Evolutionary conservation across 2,797 vertebrate genomes (phyloP), one percentile per base, ranked within the genome.

Genomic region (Yasuhikotakia modesta): DNA sequence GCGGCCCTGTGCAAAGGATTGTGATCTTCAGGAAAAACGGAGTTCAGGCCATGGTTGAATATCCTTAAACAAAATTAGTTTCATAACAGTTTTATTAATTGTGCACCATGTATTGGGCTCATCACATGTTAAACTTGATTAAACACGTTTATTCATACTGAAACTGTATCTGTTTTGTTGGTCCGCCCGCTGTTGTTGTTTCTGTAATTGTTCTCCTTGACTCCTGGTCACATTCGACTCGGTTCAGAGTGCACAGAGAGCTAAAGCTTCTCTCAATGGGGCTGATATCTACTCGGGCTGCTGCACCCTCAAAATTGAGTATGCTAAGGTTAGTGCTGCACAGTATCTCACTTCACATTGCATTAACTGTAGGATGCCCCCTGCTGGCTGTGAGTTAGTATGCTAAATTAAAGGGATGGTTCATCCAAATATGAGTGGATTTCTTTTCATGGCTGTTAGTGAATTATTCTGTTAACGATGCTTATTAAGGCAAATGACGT

Each of bases 31-130:
- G 96, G 80, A 99, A 99, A 89, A 99, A 99, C 67, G 97, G 97
- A 0, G 96, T 99, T 32, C 97, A 99, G 87, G 95, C 97, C 69
- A 99, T 99, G 97, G 96, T 98, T 60, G 97, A 99, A 98, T 99
- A 99, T 98, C 97, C 96, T 98, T 95, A 73, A 63, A 14, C 10
- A 58, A 11, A 19, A 35, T 35, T 6, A 21, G 24, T 43, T 43
- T 43, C 39, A 43, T 8, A 43, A 8, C 24, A 12, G 6, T 71
- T 57, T 58, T 19, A 16, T 27, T 4, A 67, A 17, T 50, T 24
- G 7, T 60, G 50, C 16, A 8, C 16, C 12, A 2, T 60, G 21
- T 24, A 22, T 52, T 3, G 14, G 14, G 8, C 8, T 46, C 22
- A 64, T 48, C 12, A 14, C 14, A n/a, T n/a, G n/a, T n/a, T n/a